Conservation (phyloP, 2,888 invertebrate species). For the Netelia fuscicornis region DNA sequence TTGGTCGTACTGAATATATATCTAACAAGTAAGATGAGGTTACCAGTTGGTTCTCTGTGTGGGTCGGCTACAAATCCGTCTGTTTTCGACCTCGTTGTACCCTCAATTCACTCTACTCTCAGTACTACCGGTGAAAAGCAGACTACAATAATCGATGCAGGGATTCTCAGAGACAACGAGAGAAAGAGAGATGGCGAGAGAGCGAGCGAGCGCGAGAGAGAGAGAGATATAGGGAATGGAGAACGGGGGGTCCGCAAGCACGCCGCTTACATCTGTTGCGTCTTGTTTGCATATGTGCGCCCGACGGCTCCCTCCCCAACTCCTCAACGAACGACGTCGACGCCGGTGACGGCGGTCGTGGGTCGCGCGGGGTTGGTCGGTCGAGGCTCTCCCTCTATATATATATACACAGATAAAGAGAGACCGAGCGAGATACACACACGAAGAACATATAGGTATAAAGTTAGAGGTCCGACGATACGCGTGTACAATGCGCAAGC, state of each 20-base stretch:
- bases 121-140: too few species aligned
- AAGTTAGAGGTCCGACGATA: background rate
- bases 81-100: too few species aligned
- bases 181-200: background rate
- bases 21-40: too few species aligned
- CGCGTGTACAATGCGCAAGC: constrained; percentile 2
- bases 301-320: constrained; percentile 60
- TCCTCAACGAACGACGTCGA: constrained; percentile 52
- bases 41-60: too few species aligned
- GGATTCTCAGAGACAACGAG: background rate
- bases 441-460: background rate
- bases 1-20: too few species aligned
- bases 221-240: constrained; percentile 16
- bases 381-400: constrained; percentile 24
- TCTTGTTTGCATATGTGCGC: constrained; percentile 74
- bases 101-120: too few species aligned
- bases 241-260: constrained; percentile 53
- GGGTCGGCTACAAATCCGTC: too few species aligned
- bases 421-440: background rate
- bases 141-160: background rate
- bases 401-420: constrained; percentile 34
- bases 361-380: constrained; percentile 58
- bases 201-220: background rate
- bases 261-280: constrained; percentile 77
- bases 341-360: constrained; percentile 52